phyloP scores from a whole-genome alignment of 2,113 vertebrate species.

The Sterrhoptilus dennistouni region DNA sequence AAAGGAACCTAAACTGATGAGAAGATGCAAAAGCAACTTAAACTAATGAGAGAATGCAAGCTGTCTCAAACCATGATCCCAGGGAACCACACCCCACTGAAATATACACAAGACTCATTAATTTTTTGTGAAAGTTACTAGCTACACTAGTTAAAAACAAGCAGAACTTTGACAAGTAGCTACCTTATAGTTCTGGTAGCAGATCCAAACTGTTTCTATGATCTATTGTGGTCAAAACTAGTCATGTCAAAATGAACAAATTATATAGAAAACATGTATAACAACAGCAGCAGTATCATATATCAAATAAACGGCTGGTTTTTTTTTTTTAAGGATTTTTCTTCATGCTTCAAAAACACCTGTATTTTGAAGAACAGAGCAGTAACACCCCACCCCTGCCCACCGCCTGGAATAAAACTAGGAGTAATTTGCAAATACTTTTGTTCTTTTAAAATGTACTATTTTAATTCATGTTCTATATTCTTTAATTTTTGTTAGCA shows the following conservation, averaged over 20 bases:
- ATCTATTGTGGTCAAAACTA: background rate
- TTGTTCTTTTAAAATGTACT: background rate
- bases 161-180: background rate
- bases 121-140: background rate
- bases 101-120: background rate
- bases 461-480: background rate
- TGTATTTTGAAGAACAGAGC: background rate
- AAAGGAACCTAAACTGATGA: background rate
- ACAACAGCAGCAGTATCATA: background rate
- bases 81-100: background rate
- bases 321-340: background rate
- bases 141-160: background rate
- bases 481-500: background rate
- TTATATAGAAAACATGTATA: background rate
- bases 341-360: background rate
- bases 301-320: background rate
- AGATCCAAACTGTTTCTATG: background rate
- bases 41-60: background rate
- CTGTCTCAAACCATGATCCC: background rate
- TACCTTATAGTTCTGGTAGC: background rate
- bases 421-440: background rate
- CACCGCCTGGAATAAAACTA: background rate
- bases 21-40: background rate
- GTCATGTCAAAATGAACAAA: background rate
- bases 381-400: rapidly evolving